Percentiles rank a stretch among this genome's conserved stretches.
These are phyloP conservation scores for Ardeotis arabs DNA, from an alignment of 2,113 vertebrate species.

Conservation along the genomic window DNA sequence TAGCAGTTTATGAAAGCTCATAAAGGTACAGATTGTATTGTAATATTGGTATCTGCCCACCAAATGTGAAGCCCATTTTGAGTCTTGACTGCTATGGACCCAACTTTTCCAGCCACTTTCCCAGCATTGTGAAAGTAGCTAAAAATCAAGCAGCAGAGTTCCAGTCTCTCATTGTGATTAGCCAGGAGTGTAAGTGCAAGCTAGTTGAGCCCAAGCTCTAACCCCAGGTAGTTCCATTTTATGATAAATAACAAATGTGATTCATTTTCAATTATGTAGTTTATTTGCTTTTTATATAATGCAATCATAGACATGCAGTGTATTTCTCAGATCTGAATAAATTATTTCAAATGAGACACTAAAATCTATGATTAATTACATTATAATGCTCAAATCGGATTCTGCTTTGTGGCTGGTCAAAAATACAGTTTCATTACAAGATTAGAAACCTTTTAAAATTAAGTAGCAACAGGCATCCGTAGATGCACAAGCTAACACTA, in stretches of 20 bases:
- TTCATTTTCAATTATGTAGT: constrained; percentile 4
- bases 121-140: background rate
- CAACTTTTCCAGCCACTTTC: background rate
- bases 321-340: constrained; percentile 54
- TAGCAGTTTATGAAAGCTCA: background rate
- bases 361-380: constrained; percentile 54
- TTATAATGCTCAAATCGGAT: constrained; percentile 54
- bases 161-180: background rate
- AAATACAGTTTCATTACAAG: constrained; percentile 54
- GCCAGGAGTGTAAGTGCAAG: background rate
- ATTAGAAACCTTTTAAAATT: constrained; percentile 59
- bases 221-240: background rate
- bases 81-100: background rate
- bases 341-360: constrained; percentile 35
- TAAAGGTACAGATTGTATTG: background rate
- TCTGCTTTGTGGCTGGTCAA: constrained; percentile 20
- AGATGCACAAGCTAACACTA: background rate
- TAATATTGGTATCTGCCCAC: background rate
- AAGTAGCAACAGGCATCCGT: background rate
- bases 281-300: constrained; percentile 57
- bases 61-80: background rate
- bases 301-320: constrained; percentile 2
- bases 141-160: background rate
- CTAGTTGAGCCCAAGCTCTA: background rate
- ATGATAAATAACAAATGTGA: background rate